phyloP scores from a whole-genome alignment of 2,113 vertebrate genomes.

The Dolichallabes microphthalmus region DNA sequence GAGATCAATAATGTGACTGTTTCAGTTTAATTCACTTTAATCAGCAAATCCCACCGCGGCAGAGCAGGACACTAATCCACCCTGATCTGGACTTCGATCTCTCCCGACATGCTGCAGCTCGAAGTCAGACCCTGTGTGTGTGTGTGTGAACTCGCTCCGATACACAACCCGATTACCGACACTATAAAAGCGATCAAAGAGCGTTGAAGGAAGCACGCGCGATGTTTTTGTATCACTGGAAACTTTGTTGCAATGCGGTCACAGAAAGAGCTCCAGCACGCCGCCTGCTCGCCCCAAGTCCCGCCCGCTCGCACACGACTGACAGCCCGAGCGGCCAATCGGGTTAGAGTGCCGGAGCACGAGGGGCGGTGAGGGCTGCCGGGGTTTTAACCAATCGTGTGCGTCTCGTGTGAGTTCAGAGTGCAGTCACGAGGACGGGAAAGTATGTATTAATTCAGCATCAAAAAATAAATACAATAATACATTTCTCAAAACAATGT shows the following conservation, averaged over 20 bases:
- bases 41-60: neutral
- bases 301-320: neutral
- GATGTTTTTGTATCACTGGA: constrained; percentile 30
- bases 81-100: constrained; percentile 17
- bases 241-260: constrained; percentile 40
- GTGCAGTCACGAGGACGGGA: neutral
- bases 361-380: neutral
- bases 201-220: neutral
- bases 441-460: neutral
- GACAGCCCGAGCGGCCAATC: constrained; percentile 5
- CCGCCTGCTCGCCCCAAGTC: neutral
- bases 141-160: too few relatives aligned
- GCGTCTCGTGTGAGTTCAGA: neutral
- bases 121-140: neutral
- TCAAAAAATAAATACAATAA: too few relatives aligned
- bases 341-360: neutral
- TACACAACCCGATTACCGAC: too few relatives aligned
- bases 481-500: too few relatives aligned
- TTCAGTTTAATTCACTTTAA: constrained; percentile 1
- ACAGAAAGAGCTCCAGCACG: neutral
- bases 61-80: neutral
- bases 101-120: neutral
- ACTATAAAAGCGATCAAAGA: neutral
- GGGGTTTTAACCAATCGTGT: constrained; percentile 1
- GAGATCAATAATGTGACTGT: neutral